Evolutionary conservation across 2,113 vertebrate genomes (phyloP), one percentile per base, ranked within the genome.

Genomic region (Ageneiosus marmoratus): DNA sequence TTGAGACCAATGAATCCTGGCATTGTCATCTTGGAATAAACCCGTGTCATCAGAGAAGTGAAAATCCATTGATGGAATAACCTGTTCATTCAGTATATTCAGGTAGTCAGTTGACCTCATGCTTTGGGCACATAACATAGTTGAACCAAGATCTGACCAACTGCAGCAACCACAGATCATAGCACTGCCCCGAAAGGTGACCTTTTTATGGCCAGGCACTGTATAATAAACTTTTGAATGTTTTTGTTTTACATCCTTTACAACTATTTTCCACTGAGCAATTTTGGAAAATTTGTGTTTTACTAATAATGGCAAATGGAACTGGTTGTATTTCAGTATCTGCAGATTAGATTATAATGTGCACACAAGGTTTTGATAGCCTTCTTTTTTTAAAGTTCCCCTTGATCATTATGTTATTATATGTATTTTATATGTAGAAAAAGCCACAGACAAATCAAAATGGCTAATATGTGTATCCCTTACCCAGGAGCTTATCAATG

Each of bases 401-500:
- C 34, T 48, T 5, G 46, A 7, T 48, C 7, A 5, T 72, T 27
- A 13, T 48, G 5, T 41, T 41, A 41, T 41, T 41, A 41, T 27
- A n/a, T 48, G 69, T 48, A 18, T 4, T 72, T 12, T 46, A 48
- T 72, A 48, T 48, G 44, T 48, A 27, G 69, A 27, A 15, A 20
- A 50, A 74, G 3, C 20, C 46, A 75, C 27, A 53, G 48, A 56
- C 51, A 46, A 55, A 46, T 24, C 13, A 51, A 11, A 24, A 46
- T 70, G 50, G 4, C 8, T 85, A 37, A 58, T 53, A n/a, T 63
- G 3, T 75, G 10, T 73, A 24, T 44, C 27, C 69, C 67, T 55
- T 9, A 58, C 46, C 1, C 58, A 94, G 92, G 87, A 69, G 82
- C 83, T 86, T 77, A 91, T 93, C 24, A 81, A 84, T 1, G 0